Evolutionary conservation across 2,888 invertebrate species (phyloP).

Genomic region (Coronaproctus castanopsis): DNA sequence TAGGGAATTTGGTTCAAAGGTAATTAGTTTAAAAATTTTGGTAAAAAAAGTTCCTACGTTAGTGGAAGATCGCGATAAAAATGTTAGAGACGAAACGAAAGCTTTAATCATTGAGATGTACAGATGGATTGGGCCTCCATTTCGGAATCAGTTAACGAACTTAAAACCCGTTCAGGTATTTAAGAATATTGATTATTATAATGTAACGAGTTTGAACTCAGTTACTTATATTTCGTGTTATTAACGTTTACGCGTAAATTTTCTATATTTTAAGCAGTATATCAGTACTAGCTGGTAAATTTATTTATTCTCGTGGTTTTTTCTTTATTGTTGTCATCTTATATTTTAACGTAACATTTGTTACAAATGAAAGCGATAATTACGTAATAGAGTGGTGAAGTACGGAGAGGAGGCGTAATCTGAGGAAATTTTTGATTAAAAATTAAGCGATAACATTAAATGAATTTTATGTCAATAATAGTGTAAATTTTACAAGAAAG

Average conservation of each 20-base stretch:
- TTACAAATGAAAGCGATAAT: too few relatives aligned
- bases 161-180: conserved; percentile 65
- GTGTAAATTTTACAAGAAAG: too few relatives aligned
- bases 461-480: too few relatives aligned
- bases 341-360: too few relatives aligned
- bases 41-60: conserved; percentile 69
- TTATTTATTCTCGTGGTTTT: too few relatives aligned
- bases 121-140: conserved; percentile 57
- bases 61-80: conserved; percentile 77
- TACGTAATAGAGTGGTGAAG: too few relatives aligned
- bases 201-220: conserved; percentile 2
- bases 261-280: too few relatives aligned
- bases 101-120: conserved; percentile 79
- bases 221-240: background rate
- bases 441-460: too few relatives aligned
- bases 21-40: conserved; percentile 66
- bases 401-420: too few relatives aligned
- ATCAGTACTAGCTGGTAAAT: too few relatives aligned
- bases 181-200: background rate
- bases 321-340: too few relatives aligned
- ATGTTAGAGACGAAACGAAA: conserved; percentile 79
- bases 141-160: conserved; percentile 63
- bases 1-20: conserved; percentile 78
- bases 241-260: background rate
- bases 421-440: too few relatives aligned